Conservation (phyloP, 2,113 vertebrate genomes). For the Piaya cayana region DNA sequence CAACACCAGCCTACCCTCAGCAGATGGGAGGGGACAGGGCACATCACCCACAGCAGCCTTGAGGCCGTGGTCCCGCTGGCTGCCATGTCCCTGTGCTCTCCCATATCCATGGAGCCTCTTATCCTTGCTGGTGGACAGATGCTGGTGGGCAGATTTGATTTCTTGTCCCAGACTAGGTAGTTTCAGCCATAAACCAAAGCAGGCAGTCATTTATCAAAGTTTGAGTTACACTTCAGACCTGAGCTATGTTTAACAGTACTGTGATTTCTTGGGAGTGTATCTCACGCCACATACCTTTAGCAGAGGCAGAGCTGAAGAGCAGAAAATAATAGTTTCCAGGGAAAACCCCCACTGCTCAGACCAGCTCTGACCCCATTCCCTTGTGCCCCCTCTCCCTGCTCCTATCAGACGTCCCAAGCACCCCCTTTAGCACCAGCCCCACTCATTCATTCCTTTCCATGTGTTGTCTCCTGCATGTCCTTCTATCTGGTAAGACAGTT, state of each 20-base stretch:
- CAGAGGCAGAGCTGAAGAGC: neutral
- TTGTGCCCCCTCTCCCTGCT: neutral
- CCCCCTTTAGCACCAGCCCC: neutral
- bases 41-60: neutral
- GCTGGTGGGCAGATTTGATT: neutral
- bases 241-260: neutral
- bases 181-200: neutral
- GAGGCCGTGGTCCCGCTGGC: rapidly evolving
- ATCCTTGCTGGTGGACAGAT: neutral
- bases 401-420: neutral
- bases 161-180: neutral
- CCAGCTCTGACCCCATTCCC: neutral
- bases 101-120: rapidly evolving
- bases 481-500: neutral
- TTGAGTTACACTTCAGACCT: neutral
- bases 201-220: neutral
- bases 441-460: neutral
- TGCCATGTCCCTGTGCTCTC: neutral
- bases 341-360: neutral
- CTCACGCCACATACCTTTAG: neutral
- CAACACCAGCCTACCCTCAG: neutral
- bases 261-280: neutral
- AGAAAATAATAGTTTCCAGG: neutral
- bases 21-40: neutral
- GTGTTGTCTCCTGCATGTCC: neutral